Percentiles rank a stretch among this genome's conserved stretches.
Evolutionary conservation across 2,113 vertebrate species (phyloP).

Genomic region (Silurus glanis): DNA sequence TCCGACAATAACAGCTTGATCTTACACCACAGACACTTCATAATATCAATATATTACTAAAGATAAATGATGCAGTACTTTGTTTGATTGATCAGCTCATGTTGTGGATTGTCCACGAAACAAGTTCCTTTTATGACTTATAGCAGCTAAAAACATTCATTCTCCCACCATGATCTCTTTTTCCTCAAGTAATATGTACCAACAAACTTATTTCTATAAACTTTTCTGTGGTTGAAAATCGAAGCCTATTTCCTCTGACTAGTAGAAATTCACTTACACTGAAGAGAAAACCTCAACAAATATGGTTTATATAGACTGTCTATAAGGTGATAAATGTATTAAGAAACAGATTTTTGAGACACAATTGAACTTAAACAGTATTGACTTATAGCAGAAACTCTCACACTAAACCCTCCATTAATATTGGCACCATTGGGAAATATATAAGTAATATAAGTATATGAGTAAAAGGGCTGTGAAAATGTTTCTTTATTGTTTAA

Average conservation of each 20-base stretch:
- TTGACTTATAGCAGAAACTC: too few species aligned
- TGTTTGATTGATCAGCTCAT: neutral
- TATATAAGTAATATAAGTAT: too few species aligned
- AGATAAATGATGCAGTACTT: too few species aligned
- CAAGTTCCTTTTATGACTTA: neutral
- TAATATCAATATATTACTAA: neutral
- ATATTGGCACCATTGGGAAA: too few species aligned
- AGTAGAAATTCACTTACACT: neutral
- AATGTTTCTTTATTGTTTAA: too few species aligned
- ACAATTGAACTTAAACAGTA: too few species aligned
- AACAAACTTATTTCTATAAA: neutral
- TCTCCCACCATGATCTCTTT: neutral
- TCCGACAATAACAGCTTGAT: neutral
- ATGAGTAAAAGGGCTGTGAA: too few species aligned
- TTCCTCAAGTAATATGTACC: neutral
- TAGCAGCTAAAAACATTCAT: neutral
- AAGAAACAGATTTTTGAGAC: too few species aligned
- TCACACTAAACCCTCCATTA: too few species aligned
- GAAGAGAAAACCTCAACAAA: neutral
- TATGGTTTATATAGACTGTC: too few species aligned
- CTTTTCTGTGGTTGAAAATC: neutral
- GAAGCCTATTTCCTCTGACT: neutral
- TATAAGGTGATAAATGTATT: too few species aligned
- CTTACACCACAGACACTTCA: neutral
- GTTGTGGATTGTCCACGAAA: neutral